phyloP scores from a whole-genome alignment of 2,797 vertebrate genomes.

The Limnodromus scolopaceus region DNA sequence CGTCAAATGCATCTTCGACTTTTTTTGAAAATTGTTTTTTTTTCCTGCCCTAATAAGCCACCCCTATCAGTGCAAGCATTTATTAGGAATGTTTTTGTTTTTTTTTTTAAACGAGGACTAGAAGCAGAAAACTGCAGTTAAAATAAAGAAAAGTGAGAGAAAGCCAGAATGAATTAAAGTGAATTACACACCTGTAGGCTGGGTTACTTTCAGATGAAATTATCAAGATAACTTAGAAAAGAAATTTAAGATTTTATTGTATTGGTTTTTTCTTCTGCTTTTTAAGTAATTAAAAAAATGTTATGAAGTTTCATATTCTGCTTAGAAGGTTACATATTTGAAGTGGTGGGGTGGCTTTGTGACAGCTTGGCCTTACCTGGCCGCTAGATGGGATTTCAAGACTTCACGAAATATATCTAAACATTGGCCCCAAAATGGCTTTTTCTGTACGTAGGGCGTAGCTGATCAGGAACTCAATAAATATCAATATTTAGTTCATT shows the following conservation, averaged over 20 bases:
- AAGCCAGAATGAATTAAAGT: background rate
- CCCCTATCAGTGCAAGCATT: background rate
- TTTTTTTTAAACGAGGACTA: background rate
- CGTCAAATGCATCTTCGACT: background rate
- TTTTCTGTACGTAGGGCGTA: background rate
- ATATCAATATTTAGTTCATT: background rate
- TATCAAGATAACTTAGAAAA: background rate
- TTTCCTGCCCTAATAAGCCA: background rate
- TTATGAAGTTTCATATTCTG: background rate
- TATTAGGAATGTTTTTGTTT: background rate
- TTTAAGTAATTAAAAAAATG: background rate
- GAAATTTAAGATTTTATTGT: background rate
- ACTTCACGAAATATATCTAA: background rate
- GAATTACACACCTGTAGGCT: background rate
- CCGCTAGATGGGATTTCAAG: background rate
- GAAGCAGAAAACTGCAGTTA: background rate
- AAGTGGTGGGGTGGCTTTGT: background rate
- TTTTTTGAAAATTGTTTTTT: background rate
- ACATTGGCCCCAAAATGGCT: background rate
- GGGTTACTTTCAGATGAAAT: background rate
- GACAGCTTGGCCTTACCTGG: background rate
- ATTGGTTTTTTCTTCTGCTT: background rate
- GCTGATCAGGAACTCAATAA: background rate
- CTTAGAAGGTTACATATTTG: background rate
- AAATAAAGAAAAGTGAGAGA: background rate